Evolutionary conservation across 2,797 vertebrate species (phyloP).

Genomic region (Falco columbarius): DNA sequence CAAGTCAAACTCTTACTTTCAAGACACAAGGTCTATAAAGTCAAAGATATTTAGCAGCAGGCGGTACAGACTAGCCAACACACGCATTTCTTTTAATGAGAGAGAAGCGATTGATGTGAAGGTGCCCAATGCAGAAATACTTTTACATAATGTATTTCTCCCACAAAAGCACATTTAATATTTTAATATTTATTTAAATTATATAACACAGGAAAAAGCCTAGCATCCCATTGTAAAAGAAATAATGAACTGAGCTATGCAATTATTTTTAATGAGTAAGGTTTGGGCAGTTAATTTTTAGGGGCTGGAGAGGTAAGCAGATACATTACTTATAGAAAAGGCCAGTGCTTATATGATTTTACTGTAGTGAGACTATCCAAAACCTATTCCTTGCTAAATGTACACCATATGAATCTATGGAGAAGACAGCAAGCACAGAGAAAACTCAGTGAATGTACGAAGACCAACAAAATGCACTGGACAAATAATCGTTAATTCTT

Average conservation of each 20-base stretch:
- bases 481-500: background rate
- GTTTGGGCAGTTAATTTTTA: background rate
- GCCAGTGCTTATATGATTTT: background rate
- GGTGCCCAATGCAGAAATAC: background rate
- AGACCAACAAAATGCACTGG: background rate
- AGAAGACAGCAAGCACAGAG: background rate
- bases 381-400: background rate
- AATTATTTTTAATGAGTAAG: background rate
- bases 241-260: background rate
- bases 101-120: background rate
- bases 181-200: background rate
- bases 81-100: background rate
- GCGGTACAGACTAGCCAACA: background rate
- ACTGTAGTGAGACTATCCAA: background rate
- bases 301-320: background rate
- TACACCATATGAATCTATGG: background rate
- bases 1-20: background rate
- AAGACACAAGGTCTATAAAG: background rate
- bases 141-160: background rate
- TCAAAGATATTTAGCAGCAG: background rate
- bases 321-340: background rate
- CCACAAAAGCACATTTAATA: background rate
- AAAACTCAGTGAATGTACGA: background rate
- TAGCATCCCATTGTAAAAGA: background rate
- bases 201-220: background rate